Conservation (phyloP, 2,888 invertebrate genomes). For the Malacosoma neustria region DNA sequence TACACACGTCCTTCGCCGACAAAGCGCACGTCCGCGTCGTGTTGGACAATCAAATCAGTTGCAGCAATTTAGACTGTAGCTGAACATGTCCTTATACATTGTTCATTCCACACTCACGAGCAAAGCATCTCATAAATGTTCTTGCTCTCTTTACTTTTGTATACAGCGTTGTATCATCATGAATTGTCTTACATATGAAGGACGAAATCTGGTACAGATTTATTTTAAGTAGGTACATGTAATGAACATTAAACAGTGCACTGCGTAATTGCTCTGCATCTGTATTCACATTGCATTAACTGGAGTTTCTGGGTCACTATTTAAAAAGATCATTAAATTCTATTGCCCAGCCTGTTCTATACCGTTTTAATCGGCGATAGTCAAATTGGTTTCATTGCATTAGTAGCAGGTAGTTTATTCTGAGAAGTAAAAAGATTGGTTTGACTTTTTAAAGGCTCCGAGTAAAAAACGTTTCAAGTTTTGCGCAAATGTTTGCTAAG, state of each 20-base stretch:
- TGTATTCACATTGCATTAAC: conserved; percentile 34
- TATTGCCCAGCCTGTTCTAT: conserved; percentile 14
- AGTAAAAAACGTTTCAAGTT: conserved; percentile 30
- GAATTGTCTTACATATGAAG: too few relatives aligned
- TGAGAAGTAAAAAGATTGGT: conserved; percentile 43
- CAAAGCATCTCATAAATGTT: neutral
- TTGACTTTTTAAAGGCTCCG: conserved; percentile 30
- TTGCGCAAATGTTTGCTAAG: conserved; percentile 35
- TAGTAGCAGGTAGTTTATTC: conserved; percentile 69
- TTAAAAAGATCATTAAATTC: conserved; percentile 37
- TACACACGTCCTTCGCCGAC: conserved; percentile 29
- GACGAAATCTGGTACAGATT: too few relatives aligned
- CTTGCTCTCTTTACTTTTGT: too few relatives aligned
- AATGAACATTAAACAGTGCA: neutral
- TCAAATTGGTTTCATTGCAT: conserved; percentile 31
- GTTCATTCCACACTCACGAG: conserved; percentile 16
- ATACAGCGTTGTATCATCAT: too few relatives aligned
- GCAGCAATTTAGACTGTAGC: conserved; percentile 38
- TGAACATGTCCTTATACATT: conserved; percentile 4
- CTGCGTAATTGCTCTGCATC: conserved; percentile 24
- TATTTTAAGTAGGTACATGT: too few relatives aligned
- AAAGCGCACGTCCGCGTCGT: conserved; percentile 51
- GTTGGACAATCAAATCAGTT: conserved; percentile 54
- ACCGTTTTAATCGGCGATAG: conserved; percentile 35
- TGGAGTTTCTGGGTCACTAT: conserved; percentile 44